Percentiles rank a stretch among this genome's conserved stretches.
phyloP scores from a whole-genome alignment of 1,140 invertebrate species.

The Aphidius gifuensis region DNA sequence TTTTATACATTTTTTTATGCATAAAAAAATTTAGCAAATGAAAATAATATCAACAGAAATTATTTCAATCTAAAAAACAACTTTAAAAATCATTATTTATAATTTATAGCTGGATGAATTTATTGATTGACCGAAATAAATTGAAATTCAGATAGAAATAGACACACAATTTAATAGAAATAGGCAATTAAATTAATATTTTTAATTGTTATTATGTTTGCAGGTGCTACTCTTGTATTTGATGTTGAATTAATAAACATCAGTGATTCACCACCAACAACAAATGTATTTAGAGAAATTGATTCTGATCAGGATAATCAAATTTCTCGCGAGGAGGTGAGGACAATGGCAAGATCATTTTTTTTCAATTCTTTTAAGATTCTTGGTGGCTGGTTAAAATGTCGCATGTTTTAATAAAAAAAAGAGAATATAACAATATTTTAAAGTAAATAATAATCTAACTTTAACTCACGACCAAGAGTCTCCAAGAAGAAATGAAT shows the following conservation, averaged over 20 bases:
- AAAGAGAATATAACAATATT: background rate
- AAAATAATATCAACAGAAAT: too few relatives aligned
- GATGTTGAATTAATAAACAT: slow-evolving; percentile 91
- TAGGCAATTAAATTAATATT: background rate
- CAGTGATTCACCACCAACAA: slow-evolving; percentile 78
- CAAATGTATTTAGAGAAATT: slow-evolving; percentile 96
- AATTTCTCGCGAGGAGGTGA: slow-evolving; percentile 91
- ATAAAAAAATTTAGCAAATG: too few relatives aligned
- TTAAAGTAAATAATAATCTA: background rate
- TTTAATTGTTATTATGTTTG: slow-evolving; percentile 32
- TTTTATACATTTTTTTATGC: too few relatives aligned
- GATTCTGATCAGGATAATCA: slow-evolving; percentile 85
- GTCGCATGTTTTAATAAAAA: slow-evolving; percentile 10
- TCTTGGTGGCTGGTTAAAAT: slow-evolving; percentile 35
- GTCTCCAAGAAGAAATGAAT: background rate
- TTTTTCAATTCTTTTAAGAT: slow-evolving; percentile 34
- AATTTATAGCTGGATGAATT: too few relatives aligned
- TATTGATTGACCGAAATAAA: too few relatives aligned
- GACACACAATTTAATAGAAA: too few relatives aligned
- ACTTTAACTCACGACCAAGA: too few relatives aligned
- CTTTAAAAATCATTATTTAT: too few relatives aligned
- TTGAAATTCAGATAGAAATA: too few relatives aligned
- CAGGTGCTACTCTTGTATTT: slow-evolving; percentile 83
- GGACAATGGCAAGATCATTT: slow-evolving; percentile 60
- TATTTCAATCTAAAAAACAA: too few relatives aligned